Base-by-base conservation (phyloP, 2,888 invertebrate species). In the Platynereis dumerilii region DNA sequence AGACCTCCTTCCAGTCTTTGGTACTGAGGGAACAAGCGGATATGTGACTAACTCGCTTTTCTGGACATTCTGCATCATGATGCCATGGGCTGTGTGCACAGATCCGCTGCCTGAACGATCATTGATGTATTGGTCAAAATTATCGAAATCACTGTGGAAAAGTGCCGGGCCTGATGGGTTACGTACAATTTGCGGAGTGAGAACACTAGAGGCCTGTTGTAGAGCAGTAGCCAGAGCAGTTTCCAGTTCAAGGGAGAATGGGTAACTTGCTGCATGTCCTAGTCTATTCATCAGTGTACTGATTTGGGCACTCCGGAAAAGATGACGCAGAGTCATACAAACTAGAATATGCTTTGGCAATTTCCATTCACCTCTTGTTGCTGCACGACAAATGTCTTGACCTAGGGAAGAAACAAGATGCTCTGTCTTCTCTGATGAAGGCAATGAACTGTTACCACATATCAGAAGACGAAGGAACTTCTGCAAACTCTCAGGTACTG, bases 51-150 rank as follows among this genome's bases (percentile, higher is more conserved):
- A 12, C 34, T 12, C 12, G 7, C 12, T 12, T 34, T 34, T 20
- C 12, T 22, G 42, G n/a, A 71, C 48, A 10, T 74, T 69, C 52
- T 75, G 72, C 57, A 74, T n/a, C 74, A 74, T 74, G 20, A 74
- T 75, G 1, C 72, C 75, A 69, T 73, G 71, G 12, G 73, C 67
- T 34, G 66, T 73, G 44, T 74, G 71, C 17, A 74, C 53, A 26
- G 72, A 72, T 1, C 58, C 72, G 24, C 28, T 58, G 1, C 72
- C 70, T n/a, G 61, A 27, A 45, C 69, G 24, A 27, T 64, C 63
- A 61, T 72, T 74, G 15, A 74, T 34, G 2, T 72, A 52, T 63
- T 69, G 64, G 58, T 75, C 72, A 57, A 72, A 72, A 34, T 71
- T 73, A 64, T 73, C 73, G 65, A 73, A 75, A 28, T 34, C 34